Evolutionary conservation across 2,113 vertebrate species (phyloP).

Genomic region (Pelecanoides urinatrix): DNA sequence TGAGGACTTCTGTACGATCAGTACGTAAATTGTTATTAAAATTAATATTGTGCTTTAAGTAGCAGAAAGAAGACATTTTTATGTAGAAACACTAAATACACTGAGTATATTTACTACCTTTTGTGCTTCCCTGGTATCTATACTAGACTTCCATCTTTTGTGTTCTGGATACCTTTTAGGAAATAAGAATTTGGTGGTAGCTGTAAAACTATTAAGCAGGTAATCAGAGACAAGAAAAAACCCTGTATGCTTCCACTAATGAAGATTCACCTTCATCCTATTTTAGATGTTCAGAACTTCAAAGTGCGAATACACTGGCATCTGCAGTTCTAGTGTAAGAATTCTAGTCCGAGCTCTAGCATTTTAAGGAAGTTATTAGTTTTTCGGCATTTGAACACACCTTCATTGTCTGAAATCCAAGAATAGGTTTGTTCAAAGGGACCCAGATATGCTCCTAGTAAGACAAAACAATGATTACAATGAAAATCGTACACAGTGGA

Average conservation of each 20-base stretch:
- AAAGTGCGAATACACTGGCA: neutral
- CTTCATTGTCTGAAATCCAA: neutral
- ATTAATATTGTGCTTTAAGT: neutral
- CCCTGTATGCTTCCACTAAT: neutral
- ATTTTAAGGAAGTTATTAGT: neutral
- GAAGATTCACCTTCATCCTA: neutral
- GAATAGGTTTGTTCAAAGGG: neutral
- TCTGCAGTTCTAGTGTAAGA: neutral
- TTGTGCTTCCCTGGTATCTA: neutral
- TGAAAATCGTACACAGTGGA: neutral
- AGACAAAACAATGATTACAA: neutral
- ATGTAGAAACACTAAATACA: neutral
- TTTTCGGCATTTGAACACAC: neutral
- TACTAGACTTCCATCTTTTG: neutral
- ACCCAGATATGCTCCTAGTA: neutral
- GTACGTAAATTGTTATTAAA: neutral
- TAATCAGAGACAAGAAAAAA: neutral
- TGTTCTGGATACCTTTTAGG: neutral
- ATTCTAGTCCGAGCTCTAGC: neutral
- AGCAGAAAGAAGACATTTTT: neutral
- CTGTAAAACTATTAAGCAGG: neutral
- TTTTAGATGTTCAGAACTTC: neutral
- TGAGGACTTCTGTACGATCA: neutral
- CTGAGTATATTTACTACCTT: neutral
- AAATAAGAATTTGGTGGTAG: neutral